Evolutionary conservation across 2,113 vertebrate species (phyloP).

Genomic region (Chrysemys picta): DNA sequence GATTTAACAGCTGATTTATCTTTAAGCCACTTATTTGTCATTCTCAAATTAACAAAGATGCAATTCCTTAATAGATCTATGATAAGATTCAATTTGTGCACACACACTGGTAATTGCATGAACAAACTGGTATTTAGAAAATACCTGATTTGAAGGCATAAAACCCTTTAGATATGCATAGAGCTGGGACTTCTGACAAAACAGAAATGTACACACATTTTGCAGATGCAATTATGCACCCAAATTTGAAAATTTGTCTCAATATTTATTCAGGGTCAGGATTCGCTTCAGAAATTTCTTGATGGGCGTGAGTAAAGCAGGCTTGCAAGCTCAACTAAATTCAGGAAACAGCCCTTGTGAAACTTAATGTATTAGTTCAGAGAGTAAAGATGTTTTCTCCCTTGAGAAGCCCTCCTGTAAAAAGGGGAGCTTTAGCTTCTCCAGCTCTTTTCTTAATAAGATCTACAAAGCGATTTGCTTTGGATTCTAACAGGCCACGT

Average conservation of each 20-base stretch:
- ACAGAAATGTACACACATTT: neutral
- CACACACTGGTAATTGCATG: conserved; percentile 2
- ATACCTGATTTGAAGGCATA: neutral
- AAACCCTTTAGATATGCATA: neutral
- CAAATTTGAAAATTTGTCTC: neutral
- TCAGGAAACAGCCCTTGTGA: neutral
- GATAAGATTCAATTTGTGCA: neutral
- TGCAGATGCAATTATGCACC: neutral
- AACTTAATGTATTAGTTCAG: neutral
- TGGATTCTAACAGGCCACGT: neutral
- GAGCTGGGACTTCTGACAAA: neutral
- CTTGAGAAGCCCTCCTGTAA: neutral
- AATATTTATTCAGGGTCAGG: neutral
- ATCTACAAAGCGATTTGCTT: neutral
- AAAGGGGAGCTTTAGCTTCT: no score
- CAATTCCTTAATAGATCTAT: neutral
- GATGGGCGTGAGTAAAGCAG: neutral
- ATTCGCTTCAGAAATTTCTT: neutral
- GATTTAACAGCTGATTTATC: neutral
- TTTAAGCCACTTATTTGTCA: neutral
- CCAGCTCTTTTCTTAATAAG: neutral
- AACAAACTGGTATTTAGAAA: neutral
- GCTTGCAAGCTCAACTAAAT: neutral
- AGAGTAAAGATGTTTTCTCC: neutral
- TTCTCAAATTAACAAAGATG: neutral